These are phyloP conservation scores for Drosophila carrolli DNA, from an alignment of 1,140 invertebrate genomes.

Conservation along the genomic window DNA sequence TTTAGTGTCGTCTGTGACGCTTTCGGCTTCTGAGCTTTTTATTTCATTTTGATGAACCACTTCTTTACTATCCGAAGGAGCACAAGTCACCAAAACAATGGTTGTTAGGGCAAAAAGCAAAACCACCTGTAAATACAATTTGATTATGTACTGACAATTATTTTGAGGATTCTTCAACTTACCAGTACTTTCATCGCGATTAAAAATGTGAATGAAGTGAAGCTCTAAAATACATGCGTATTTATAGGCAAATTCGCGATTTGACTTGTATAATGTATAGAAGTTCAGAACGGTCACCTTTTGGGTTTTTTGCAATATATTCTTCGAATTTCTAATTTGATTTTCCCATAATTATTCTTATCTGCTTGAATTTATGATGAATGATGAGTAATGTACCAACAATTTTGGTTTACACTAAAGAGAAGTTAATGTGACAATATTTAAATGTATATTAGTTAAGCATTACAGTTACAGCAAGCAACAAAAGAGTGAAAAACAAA, in stretches of 20 bases:
- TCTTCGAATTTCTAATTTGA: background rate
- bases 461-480: background rate
- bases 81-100: background rate
- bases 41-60: no score
- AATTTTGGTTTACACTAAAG: no score
- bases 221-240: background rate
- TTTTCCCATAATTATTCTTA: background rate
- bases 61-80: background rate
- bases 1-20: no score
- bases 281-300: background rate
- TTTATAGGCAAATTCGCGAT: background rate
- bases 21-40: no score
- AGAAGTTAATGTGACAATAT: no score
- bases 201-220: background rate
- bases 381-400: no score
- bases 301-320: background rate
- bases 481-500: conserved; percentile 45
- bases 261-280: background rate
- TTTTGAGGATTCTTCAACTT: background rate
- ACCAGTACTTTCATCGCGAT: background rate
- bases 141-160: conserved; percentile 5
- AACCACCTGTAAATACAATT: background rate
- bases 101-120: background rate
- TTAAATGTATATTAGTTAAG: no score
- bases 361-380: background rate